Evolutionary conservation across 1,140 invertebrate genomes (phyloP), one percentile per base, ranked within the genome.

Genomic region (Drepana arcuata): DNA sequence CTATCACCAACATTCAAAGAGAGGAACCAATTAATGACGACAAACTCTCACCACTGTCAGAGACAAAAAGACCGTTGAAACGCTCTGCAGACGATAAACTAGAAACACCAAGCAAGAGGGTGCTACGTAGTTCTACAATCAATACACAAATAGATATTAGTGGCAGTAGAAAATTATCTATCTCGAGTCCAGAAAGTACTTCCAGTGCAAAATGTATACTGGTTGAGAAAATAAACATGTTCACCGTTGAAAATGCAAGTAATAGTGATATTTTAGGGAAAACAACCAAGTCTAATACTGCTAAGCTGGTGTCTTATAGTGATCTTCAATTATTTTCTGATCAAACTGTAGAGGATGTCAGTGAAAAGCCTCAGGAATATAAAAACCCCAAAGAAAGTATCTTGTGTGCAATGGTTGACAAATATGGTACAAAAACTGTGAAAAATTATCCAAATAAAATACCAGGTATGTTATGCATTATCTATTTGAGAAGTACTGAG

Each of bases 391-490:
- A 60, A 38, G 44, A 70, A 10, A 73, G 65, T 33, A 60, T 80
- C 30, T 46, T 80, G 14, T 77, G 69, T 56, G 38, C 34, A 21
- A 69, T 71, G 60, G 40, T 80, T 33, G 48, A 71, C 13, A 73
- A 68, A 58, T 65, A 72, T 62, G 71, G 65, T 14, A 52, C 38
- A 24, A 40, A 24, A 34, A 33, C 32, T 18, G 36, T 56, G 3
- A 66, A 50, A 49, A 44, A 24, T 29, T 16, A 11, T 15, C 32
- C 47, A 9, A 64, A 58, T 26, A 70, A 66, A 59, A 18, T 66
- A 14, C 26, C 68, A 55, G 75, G 75, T 80, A 59, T 48, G 45
- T 52, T 29, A 14, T 28, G 11, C 0, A 23, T 42, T 26, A 28
- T 34, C 33, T 7, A n/a, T 2, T 37, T 13, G 5, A n/a, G n/a